These are phyloP conservation scores for Pseudorhombus dupliciocellatus DNA, from an alignment of 2,113 vertebrate species.

Conservation along the genomic window DNA sequence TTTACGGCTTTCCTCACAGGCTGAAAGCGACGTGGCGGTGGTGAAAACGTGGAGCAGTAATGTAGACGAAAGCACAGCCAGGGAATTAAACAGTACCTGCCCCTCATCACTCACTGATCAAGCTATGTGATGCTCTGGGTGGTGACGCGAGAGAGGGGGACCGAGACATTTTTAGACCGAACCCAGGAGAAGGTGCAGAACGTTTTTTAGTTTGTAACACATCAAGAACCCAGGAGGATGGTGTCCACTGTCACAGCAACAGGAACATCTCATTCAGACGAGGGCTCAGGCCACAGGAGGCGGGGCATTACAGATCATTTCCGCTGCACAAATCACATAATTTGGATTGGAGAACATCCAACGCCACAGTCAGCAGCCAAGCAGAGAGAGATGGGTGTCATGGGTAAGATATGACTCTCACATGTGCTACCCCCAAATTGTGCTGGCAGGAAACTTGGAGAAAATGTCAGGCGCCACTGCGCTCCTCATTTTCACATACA, in stretches of 20 bases:
- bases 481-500: too few relatives aligned
- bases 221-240: not conserved
- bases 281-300: too few relatives aligned
- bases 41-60: conserved; percentile 36
- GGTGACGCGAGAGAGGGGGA: not conserved
- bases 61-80: conserved; percentile 33
- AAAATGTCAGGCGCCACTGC: too few relatives aligned
- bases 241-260: not conserved
- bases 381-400: too few relatives aligned
- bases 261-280: too few relatives aligned
- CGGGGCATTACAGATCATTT: too few relatives aligned
- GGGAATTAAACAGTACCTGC: conserved; percentile 40
- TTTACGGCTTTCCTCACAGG: conserved; percentile 9
- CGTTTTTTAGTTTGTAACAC: not conserved
- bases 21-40: not conserved
- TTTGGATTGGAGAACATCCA: too few relatives aligned
- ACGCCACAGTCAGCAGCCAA: too few relatives aligned
- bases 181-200: not conserved
- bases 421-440: too few relatives aligned
- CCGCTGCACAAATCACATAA: too few relatives aligned
- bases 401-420: too few relatives aligned
- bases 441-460: too few relatives aligned
- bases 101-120: conserved; percentile 30
- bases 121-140: conserved; percentile 14
- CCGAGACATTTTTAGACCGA: not conserved